Conservation (phyloP, 2,113 vertebrate species). For the Lethenteron camtschaticum region DNA sequence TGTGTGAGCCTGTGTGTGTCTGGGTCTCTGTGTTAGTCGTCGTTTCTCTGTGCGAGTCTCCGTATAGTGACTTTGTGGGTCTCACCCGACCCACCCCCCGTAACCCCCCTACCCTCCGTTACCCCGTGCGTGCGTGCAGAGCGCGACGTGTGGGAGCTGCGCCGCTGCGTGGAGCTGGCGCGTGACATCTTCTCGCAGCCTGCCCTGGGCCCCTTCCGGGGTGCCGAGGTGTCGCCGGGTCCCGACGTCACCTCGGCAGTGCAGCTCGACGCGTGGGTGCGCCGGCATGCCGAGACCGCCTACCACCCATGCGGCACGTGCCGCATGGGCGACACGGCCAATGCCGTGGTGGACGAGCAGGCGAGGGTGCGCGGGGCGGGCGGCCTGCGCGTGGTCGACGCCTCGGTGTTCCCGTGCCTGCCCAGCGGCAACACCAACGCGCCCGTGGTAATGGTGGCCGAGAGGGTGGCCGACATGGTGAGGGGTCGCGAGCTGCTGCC, state of each 20-base stretch:
- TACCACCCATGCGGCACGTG: constrained; percentile 92
- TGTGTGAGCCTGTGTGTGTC: too few relatives aligned
- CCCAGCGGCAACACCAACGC: constrained; percentile 81
- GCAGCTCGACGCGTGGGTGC: constrained; percentile 66
- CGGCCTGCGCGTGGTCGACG: constrained; percentile 58
- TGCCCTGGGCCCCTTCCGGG: constrained; percentile 56
- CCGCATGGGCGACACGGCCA: constrained; percentile 56
- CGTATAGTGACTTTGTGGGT: too few relatives aligned
- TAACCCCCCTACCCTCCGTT: too few relatives aligned
- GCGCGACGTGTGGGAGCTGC: constrained; percentile 49
- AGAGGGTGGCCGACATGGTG: constrained; percentile 72
- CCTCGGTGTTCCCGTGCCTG: constrained; percentile 86
- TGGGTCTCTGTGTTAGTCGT: too few relatives aligned
- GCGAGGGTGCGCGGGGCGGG: constrained; percentile 52
- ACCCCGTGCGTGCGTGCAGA: constrained; percentile 24
- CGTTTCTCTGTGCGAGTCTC: too few relatives aligned
- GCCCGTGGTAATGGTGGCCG: constrained; percentile 84
- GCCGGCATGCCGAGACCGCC: constrained; percentile 58
- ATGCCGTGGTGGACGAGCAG: constrained; percentile 57
- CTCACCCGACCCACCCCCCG: too few relatives aligned
- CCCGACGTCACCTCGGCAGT: constrained; percentile 34
- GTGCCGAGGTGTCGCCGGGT: constrained; percentile 53
- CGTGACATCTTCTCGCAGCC: constrained; percentile 78
- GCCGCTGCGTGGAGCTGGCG: constrained; percentile 44
- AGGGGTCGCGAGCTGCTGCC: constrained; percentile 34